These are phyloP conservation scores for Dicyrtoma fusca DNA, from an alignment of 2,888 invertebrate species.

Conservation along the genomic window DNA sequence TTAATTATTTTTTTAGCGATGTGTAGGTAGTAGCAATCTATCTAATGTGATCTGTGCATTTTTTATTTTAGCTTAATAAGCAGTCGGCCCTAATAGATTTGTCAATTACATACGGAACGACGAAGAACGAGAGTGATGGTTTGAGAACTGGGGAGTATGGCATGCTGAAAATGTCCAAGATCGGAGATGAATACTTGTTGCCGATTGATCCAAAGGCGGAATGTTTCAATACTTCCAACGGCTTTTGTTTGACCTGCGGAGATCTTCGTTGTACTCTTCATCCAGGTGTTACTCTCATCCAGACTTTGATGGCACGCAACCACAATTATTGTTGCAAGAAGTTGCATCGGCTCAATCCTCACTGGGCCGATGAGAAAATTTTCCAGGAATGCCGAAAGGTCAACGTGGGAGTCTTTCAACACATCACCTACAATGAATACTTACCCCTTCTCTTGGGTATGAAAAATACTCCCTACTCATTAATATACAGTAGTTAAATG, in stretches of 20 bases:
- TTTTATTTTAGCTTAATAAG: conserved; percentile 10
- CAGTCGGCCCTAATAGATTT: conserved; percentile 40
- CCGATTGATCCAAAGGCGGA: conserved; percentile 51
- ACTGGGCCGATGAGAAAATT: conserved; percentile 53
- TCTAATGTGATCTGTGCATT: no score
- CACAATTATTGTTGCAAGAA: conserved; percentile 53
- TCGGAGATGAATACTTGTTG: conserved; percentile 49
- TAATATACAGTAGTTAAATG: not conserved
- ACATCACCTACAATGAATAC: conserved; percentile 52
- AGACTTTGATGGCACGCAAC: conserved; percentile 44
- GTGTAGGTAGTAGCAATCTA: no score
- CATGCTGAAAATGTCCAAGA: conserved; percentile 48
- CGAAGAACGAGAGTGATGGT: conserved; percentile 38
- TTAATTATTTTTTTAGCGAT: not conserved
- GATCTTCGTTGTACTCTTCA: conserved; percentile 53
- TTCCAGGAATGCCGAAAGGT: conserved; percentile 52
- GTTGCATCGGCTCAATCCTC: conserved; percentile 44
- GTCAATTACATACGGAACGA: conserved; percentile 51
- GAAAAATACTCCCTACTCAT: not conserved
- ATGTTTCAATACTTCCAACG: conserved; percentile 48
- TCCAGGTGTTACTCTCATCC: conserved; percentile 47
- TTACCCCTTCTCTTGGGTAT: conserved; percentile 50
- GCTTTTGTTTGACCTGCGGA: conserved; percentile 53
- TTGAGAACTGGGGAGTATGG: conserved; percentile 47
- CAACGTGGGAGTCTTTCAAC: conserved; percentile 51